Base-by-base conservation (phyloP, 2,888 invertebrate species). In the Nebria brevicollis region DNA sequence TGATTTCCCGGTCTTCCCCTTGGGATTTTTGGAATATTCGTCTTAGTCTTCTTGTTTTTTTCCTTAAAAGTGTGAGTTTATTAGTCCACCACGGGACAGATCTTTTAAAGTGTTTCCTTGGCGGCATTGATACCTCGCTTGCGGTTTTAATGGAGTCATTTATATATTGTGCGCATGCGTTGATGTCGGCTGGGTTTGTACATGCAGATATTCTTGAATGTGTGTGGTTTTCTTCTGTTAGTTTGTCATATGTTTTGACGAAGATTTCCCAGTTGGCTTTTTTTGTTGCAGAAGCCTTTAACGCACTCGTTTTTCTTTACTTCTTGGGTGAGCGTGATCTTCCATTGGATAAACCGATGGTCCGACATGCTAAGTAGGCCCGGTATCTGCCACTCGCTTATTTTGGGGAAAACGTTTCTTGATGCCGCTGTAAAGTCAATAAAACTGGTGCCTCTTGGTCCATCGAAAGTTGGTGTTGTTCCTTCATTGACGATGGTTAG, bases 61-160 rank as follows among this genome's bases (percentile, higher is more conserved):
- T 7, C 10, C 82, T 42, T 15, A 41, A 1, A 0, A 1, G 11
- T 2, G 82, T 82, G 1, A 83, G 64, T 54, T 83, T 54, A 13
- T 41, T 41, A 11, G 83, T 82, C 81, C 83, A 83, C 83, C 83
- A 83, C 0, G 82, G 82, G 1, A 83, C 82, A 34, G 66, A 79
- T 0, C 77, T 43, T 8, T 8, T 5, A 8, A 43, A 43, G 6
- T 5, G 5, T 43, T 8, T 43, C 43, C 43, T 43, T 5, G 43
- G 43, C 6, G 43, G 43, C 43, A 43, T 43, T 5, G 43, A 43
- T 8, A 6, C 6, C 43, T 43, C 43, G 8, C 43, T 6, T 43
- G 43, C 43, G 6, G 43, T 6, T 5, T 8, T 5, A 8, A 43
- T 8, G 8, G 43, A 5, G 5, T 43, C 43, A 8, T 43, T 43